phyloP scores from a whole-genome alignment of 2,113 vertebrate genomes.

The Anarrhichthys ocellatus region DNA sequence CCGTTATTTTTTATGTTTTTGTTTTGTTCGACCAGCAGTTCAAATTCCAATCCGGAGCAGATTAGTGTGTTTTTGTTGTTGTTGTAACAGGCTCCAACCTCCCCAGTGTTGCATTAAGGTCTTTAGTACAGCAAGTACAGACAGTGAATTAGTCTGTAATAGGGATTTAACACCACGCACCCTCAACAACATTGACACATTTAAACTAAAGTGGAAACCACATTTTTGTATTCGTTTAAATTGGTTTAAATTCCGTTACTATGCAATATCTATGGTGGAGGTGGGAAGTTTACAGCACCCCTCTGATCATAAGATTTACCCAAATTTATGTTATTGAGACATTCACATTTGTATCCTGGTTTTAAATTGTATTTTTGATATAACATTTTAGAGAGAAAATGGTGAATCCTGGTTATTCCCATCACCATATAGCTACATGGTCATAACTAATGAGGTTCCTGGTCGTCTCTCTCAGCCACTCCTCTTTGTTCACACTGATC shows the following conservation, averaged over 20 bases:
- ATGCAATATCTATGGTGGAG: neutral
- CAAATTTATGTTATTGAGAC: neutral
- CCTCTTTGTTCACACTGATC: neutral
- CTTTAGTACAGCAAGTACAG: neutral
- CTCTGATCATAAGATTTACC: neutral
- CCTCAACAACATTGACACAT: neutral
- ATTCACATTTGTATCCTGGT: neutral
- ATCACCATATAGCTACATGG: neutral
- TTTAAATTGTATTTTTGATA: neutral
- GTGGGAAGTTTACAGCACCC: neutral
- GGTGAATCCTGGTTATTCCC: neutral
- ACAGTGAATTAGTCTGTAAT: neutral
- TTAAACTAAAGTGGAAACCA: neutral
- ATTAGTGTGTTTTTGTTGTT: neutral
- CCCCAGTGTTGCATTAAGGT: conserved; percentile 30
- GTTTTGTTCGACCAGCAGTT: conserved; percentile 1
- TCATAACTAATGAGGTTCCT: neutral
- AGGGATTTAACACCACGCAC: neutral
- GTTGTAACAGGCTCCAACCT: conserved; percentile 2
- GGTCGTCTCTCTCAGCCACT: neutral
- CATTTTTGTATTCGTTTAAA: neutral
- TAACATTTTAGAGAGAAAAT: neutral
- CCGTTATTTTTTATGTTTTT: conserved; percentile 9
- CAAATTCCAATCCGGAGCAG: neutral
- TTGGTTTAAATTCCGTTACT: neutral